A percentile compares a stretch with the other conserved stretches of the same genome.
Conservation (phyloP, 2,797 vertebrate genomes). For the Centropyge bicolor region DNA sequence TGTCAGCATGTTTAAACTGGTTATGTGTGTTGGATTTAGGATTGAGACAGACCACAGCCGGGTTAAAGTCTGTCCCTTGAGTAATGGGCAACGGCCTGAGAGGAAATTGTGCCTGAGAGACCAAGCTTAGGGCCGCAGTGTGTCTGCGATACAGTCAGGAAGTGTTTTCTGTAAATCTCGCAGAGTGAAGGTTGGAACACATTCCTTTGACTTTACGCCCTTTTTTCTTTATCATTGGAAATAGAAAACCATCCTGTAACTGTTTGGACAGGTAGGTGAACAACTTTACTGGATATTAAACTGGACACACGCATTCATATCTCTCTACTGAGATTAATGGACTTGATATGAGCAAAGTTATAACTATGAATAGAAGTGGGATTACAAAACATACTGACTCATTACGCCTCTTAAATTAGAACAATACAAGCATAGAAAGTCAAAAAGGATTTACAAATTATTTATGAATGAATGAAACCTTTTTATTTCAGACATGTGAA, state of each 20-base stretch:
- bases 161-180: conserved; percentile 1
- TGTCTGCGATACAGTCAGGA: conserved; percentile 1
- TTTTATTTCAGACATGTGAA: too few species aligned
- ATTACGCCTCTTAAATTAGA: neutral
- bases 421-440: neutral
- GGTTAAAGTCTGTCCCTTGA: accelerated
- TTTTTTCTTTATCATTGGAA: accelerated
- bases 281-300: too few species aligned
- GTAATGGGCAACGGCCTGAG: neutral
- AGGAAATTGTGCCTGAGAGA: conserved; percentile 37
- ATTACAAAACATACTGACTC: neutral
- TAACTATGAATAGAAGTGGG: too few species aligned
- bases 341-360: neutral
- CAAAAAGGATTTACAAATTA: neutral
- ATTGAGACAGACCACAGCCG: too few species aligned
- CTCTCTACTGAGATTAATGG: neutral
- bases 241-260: too few species aligned
- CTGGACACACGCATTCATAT: neutral
- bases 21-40: neutral
- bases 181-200: neutral
- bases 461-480: too few species aligned
- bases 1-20: too few species aligned
- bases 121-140: accelerated
- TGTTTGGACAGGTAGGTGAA: conserved; percentile 22
- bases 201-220: too few species aligned